phyloP scores from a whole-genome alignment of 1,140 invertebrate species.

The Diabrotica undecimpunctata region DNA sequence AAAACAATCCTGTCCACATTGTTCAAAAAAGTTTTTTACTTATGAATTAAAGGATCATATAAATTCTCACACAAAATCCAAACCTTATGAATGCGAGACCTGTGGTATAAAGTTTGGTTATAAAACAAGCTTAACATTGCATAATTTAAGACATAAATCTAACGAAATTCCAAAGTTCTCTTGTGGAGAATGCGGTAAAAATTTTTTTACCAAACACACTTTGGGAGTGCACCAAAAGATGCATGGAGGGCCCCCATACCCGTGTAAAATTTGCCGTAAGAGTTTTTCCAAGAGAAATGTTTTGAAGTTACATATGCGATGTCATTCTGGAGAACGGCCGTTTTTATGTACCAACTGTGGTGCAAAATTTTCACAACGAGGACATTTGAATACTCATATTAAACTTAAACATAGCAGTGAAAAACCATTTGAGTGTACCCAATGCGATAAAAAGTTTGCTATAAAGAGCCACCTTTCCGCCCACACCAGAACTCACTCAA shows the following conservation, averaged over 20 bases:
- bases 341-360: slow-evolving; percentile 71
- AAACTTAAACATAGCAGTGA: slow-evolving; percentile 57
- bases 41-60: slow-evolving; percentile 48
- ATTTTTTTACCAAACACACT: slow-evolving; percentile 24
- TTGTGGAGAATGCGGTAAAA: slow-evolving; percentile 29
- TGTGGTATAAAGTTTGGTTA: slow-evolving; percentile 65
- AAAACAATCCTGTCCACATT: slow-evolving; percentile 11
- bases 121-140: slow-evolving; percentile 43
- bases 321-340: slow-evolving; percentile 67
- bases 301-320: slow-evolving; percentile 59
- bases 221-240: slow-evolving; percentile 14
- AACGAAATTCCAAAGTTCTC: slow-evolving; percentile 43
- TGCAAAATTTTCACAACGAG: slow-evolving; percentile 65
- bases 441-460: slow-evolving; percentile 32
- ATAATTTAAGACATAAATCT: slow-evolving; percentile 47
- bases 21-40: slow-evolving; percentile 8
- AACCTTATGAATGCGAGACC: slow-evolving; percentile 61
- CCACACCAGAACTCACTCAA: neutral
- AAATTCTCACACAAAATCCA: slow-evolving; percentile 57
- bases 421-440: slow-evolving; percentile 34
- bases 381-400: slow-evolving; percentile 62
- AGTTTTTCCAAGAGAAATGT: slow-evolving; percentile 64
- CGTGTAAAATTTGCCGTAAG: slow-evolving; percentile 67
- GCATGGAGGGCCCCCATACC: slow-evolving; percentile 65
- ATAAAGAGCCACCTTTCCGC: neutral